Base-by-base conservation (phyloP, 2,797 vertebrate genomes). In the Microctenopoma lineatum region DNA sequence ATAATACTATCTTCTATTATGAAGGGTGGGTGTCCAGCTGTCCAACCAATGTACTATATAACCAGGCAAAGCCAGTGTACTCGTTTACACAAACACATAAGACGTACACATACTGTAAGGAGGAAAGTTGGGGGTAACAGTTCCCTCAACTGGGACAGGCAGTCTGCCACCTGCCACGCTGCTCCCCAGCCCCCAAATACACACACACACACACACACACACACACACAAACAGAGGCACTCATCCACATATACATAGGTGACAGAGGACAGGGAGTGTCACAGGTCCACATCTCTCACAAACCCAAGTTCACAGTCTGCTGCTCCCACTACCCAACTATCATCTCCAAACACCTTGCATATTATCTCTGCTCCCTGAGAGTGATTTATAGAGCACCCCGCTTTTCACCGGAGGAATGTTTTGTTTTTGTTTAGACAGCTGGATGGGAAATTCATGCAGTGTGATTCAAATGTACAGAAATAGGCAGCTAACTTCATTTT, bases 331-430 rank as follows among this genome's bases (percentile, higher is more conserved):
- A 59, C 84, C 87, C 82, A 90, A 84, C 87, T 89, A 92, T 93
- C 89, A 89, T 91, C 76, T 81, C 72, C 85, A 81, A 88, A 91
- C 90, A 93, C 90, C 90, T 92, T 88, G 84, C 84, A 73, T 72
- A 50, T 70, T 86, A 90, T 90, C 83, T 79, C 72, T 38, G 59
- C 81, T 88, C 75, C 70, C 80, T 61, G 79, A 84, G 84, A 82
- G 81, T 89, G 90, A 91, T 92, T 89, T 89, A 91, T 90, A 84
- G 80, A 77, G 69, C 60, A 44, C 57, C 69, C 42, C 2, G 60
- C 57, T 64, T 66, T 66, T 72, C 59, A 62, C 69, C 62, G 59
- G 66, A 61, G 68, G 69, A 80, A 66, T 58, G 60, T 83, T 87
- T 84, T 84, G 73, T 77, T 85, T 88, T 79, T 77, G 55, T 85